These are phyloP conservation scores for Epizoanthus fatuus DNA, from an alignment of 92 coral and sea anemone genomes.

Conservation along the genomic window DNA sequence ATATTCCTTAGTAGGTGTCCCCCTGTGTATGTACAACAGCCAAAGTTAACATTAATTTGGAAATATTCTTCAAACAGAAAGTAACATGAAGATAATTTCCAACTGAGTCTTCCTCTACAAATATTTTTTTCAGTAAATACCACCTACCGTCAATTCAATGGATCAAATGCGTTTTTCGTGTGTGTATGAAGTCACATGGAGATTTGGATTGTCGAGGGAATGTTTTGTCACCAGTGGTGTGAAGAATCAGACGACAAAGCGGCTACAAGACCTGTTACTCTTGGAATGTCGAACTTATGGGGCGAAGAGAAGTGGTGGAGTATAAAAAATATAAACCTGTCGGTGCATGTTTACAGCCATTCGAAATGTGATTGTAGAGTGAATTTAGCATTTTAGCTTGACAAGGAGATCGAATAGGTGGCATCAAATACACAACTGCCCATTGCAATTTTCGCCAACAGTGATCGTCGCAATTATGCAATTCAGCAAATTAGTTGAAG, in stretches of 20 bases:
- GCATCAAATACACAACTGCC: not conserved
- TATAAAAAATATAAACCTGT: slow-evolving; percentile 1
- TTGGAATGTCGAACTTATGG: slow-evolving; percentile 2
- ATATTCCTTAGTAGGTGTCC: too few species aligned
- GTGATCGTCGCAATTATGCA: not conserved
- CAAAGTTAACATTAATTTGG: too few species aligned
- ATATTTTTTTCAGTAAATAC: slow-evolving; percentile 1
- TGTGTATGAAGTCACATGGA: slow-evolving; percentile 30
- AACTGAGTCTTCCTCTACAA: too few species aligned
- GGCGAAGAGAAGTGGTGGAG: slow-evolving; percentile 14
- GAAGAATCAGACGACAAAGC: slow-evolving; percentile 38
- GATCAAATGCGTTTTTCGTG: slow-evolving; percentile 31
- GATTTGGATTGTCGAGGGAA: slow-evolving; percentile 49
- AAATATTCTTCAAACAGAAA: too few species aligned
- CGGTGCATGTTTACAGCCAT: slow-evolving; percentile 2
- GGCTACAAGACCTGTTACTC: slow-evolving; percentile 25
- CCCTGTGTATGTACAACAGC: too few species aligned
- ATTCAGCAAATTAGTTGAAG: slow-evolving; percentile 11
- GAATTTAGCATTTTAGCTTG: not conserved
- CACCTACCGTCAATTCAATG: slow-evolving; percentile 27
- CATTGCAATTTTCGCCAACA: not conserved
- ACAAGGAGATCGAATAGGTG: slow-evolving; percentile 4
- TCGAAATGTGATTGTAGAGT: not conserved
- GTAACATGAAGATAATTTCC: too few species aligned
- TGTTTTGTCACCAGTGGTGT: slow-evolving; percentile 26